phyloP scores from a whole-genome alignment of 2,113 vertebrate species.

The Furnarius figulus region DNA sequence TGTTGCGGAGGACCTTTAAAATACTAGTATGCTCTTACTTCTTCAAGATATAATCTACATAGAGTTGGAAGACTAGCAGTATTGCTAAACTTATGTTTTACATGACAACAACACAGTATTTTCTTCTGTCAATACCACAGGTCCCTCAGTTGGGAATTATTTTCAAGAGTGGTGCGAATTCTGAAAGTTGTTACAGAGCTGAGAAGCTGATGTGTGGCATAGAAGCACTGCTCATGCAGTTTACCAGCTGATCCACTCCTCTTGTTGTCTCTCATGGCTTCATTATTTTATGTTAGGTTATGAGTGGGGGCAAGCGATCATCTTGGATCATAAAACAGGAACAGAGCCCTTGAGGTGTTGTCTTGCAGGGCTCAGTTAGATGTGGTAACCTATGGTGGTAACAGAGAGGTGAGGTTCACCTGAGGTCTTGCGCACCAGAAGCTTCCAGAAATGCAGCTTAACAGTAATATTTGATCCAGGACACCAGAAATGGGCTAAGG shows the following conservation, averaged over 20 bases:
- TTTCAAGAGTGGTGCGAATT: background rate
- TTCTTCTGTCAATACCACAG: background rate
- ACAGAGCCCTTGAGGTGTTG: background rate
- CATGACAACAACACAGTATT: background rate
- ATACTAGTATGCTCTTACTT: background rate
- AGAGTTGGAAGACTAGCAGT: background rate
- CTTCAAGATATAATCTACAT: background rate
- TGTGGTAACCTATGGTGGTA: background rate
- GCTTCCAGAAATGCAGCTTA: background rate
- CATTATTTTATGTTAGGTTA: background rate
- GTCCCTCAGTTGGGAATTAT: background rate
- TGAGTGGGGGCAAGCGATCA: background rate
- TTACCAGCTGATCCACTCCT: background rate
- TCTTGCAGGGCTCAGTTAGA: background rate
- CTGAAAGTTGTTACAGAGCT: background rate
- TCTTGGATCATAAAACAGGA: background rate
- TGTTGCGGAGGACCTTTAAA: background rate
- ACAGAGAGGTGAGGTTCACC: background rate
- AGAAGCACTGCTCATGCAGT: background rate
- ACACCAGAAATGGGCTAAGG: background rate
- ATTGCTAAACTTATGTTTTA: background rate
- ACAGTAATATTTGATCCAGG: background rate
- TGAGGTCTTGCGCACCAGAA: background rate
- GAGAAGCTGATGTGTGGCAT: background rate
- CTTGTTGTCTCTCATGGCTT: background rate